Percentiles rank a stretch among this genome's conserved stretches.
phyloP scores from a whole-genome alignment of 2,888 invertebrate genomes.

The Brenthis hecate region DNA sequence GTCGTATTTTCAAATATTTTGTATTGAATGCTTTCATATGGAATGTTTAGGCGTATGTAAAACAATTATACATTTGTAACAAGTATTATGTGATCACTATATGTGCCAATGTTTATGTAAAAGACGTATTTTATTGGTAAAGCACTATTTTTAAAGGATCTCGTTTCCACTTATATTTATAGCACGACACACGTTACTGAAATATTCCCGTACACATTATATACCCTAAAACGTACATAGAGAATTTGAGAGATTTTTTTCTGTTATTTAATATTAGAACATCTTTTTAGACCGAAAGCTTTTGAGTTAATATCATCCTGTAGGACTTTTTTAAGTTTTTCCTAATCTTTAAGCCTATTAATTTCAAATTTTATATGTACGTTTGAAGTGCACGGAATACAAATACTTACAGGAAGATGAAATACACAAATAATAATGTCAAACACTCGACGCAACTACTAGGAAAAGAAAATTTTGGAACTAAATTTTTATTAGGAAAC shows the following conservation, averaged over 20 bases:
- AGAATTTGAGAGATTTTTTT: too few relatives aligned
- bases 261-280: too few relatives aligned
- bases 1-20: slow-evolving; percentile 22
- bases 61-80: slow-evolving; percentile 56
- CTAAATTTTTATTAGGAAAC: slow-evolving; percentile 43
- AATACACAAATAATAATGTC: not conserved
- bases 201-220: too few relatives aligned
- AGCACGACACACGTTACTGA: not conserved
- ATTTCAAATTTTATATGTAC: slow-evolving; percentile 2
- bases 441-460: not conserved
- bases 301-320: not conserved
- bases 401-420: not conserved
- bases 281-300: too few relatives aligned
- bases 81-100: slow-evolving; percentile 73
- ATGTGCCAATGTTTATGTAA: slow-evolving; percentile 76
- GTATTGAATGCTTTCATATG: slow-evolving; percentile 32
- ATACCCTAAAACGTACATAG: too few relatives aligned
- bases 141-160: slow-evolving; percentile 47
- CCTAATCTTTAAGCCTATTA: too few relatives aligned
- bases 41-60: slow-evolving; percentile 37
- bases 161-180: slow-evolving; percentile 44
- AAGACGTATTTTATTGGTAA: slow-evolving; percentile 59
- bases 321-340: too few relatives aligned
- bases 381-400: not conserved
- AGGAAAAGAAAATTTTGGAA: not conserved